Evolutionary conservation across 2,797 vertebrate species (phyloP), one percentile per base, ranked within the genome.

Genomic region (Phalanger gymnotis): DNA sequence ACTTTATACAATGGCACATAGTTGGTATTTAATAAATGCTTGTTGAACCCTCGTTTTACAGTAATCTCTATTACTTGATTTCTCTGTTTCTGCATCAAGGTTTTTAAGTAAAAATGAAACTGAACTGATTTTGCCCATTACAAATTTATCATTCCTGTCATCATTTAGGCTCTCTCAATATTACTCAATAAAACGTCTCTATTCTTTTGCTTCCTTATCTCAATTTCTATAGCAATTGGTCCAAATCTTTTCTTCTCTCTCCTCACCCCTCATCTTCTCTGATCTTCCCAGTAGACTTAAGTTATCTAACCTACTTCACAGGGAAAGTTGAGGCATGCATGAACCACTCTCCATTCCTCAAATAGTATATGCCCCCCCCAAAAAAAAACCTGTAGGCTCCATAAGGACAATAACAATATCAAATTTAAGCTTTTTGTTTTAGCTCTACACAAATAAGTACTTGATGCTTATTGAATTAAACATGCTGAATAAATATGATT

Each of bases 351-450:
- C 92, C 51, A 19, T 52, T 91, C 92, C 90, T 96, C 91, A 54
- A 52, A 73, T 81, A 47, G 19, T 11, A 91, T 73, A 53, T 94
- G 56, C 30, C 3, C 31, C 34, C 93, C 3, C 13, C 53, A 53
- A 54, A 54, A 16, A 54, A n/a, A 14, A 90, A 54, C 51, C 34
- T n/a, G 91, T 51, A 56, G 93, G 58, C 25, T 58, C 55, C 31
- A 34, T 19, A 90, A 92, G 92, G 31, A 87, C 53, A 91, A 34
- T 1, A 4, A 92, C 91, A 30, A 0, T 14, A 58, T 58, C 10
- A 94, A 96, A 97, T 54, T 55, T 61, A 94, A 53, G 16, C 66
- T 53, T 93, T 93, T 90, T 93, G 92, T 91, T 66, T 53, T 1
- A 92, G 28, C 73, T 87, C 25, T 87, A 25, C 40, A 47, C 22